Evolutionary conservation across 2,888 invertebrate species (phyloP), one percentile per base, ranked within the genome.

Genomic region (Eugnorisma glareosa): DNA sequence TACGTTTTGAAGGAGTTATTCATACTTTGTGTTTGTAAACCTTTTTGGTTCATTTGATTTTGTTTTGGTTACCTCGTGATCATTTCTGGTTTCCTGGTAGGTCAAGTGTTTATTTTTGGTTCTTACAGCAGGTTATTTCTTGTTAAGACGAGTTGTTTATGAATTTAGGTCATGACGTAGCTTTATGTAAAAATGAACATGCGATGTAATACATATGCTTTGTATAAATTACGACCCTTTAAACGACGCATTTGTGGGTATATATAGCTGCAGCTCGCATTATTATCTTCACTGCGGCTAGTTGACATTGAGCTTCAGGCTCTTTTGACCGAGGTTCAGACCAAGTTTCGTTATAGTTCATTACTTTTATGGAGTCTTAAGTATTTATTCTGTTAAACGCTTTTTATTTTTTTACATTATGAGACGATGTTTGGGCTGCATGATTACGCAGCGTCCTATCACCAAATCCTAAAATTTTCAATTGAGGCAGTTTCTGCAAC

Each of bases 11-110:
- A 77, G 59, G 28, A 57, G 72, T 74, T 83, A 80, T 76, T 75
- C 84, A 85, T 74, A 83, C 74, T 72, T 75, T 73, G 75, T 82
- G 35, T 71, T 64, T 63, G 69, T 35, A 63, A 81, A 67, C 67
- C 80, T 81, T 71, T 81, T 81, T 81, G 61, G 70, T 81, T 57
- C 54, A 13, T 81, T 69, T 64, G 24, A 40, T 73, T 83, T 72
- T 61, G 59, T 74, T 71, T 67, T 74, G 13, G 64, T 63, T 45
- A 21, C 24, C 51, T 77, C 63, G 63, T 40, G 64, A 64, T 57
- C 15, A 15, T 35, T 28, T 21, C 75, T 80, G 75, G 45, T 75
- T 75, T 73, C 80, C 83, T 82, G 70, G 70, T 83, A 68, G 40
- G 63, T 73, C 79, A 31, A n/a, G 45, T 61, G 21, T 0, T 48